phyloP scores from a whole-genome alignment of 1,140 invertebrate genomes.

The Parapsyche elsis region DNA sequence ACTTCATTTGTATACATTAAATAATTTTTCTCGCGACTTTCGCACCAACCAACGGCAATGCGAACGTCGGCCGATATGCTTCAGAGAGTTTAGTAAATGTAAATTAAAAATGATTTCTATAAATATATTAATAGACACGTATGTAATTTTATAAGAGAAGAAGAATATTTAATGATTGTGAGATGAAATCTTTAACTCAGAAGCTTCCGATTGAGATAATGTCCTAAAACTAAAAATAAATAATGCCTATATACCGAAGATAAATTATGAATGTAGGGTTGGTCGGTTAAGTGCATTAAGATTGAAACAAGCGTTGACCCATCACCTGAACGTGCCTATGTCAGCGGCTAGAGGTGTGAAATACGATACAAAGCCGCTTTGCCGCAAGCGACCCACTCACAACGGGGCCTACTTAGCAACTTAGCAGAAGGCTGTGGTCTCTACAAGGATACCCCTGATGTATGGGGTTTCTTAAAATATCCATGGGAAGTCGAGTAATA shows the following conservation, averaged over 20 bases:
- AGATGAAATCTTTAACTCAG: no score
- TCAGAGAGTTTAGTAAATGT: slow-evolving; percentile 35
- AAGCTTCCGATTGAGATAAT: no score
- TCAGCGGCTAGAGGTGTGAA: slow-evolving; percentile 30
- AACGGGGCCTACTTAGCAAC: background rate
- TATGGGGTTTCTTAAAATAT: slow-evolving; percentile 32
- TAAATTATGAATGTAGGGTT: background rate
- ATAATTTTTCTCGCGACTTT: slow-evolving; percentile 27
- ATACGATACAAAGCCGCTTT: slow-evolving; percentile 8
- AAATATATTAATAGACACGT: background rate
- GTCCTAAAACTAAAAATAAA: no score
- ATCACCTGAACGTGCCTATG: background rate
- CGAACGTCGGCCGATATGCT: background rate
- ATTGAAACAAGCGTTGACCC: slow-evolving; percentile 28
- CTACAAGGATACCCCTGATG: background rate
- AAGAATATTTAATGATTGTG: no score
- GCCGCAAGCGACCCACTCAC: no score
- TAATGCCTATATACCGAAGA: background rate
- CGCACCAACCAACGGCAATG: background rate
- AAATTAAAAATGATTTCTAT: slow-evolving; percentile 16
- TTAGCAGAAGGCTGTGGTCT: background rate
- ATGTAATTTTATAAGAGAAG: background rate
- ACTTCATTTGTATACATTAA: slow-evolving; percentile 37
- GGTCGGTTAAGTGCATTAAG: slow-evolving; percentile 32
- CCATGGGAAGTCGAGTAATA: background rate